phyloP scores from a whole-genome alignment of 1,140 invertebrate species.

The Epicauta chinensis region DNA sequence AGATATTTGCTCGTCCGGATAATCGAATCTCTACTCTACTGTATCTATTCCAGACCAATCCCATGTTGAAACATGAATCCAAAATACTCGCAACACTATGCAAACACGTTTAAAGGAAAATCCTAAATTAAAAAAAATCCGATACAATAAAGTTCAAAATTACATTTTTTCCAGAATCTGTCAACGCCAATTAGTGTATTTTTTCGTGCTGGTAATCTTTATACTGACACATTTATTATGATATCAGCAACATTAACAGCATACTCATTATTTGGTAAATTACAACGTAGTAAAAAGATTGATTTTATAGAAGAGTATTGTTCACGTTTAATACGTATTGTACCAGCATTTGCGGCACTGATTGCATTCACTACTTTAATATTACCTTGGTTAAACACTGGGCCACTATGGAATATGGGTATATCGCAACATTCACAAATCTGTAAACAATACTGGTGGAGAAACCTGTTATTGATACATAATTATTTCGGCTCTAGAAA shows the following conservation, averaged over 20 bases:
- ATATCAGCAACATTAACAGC: slow-evolving; percentile 64
- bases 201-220: slow-evolving; percentile 64
- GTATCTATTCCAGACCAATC: too few species aligned
- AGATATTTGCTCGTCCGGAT: too few species aligned
- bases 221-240: slow-evolving; percentile 73
- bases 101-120: too few species aligned
- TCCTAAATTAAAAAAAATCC: too few species aligned
- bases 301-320: slow-evolving; percentile 54
- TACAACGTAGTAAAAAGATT: slow-evolving; percentile 51
- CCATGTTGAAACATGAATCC: too few species aligned
- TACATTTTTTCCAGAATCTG: slow-evolving; percentile 50
- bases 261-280: slow-evolving; percentile 55
- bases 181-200: slow-evolving; percentile 64
- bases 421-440: slow-evolving; percentile 54
- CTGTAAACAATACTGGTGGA: slow-evolving; percentile 56
- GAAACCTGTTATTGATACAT: slow-evolving; percentile 55
- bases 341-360: slow-evolving; percentile 51
- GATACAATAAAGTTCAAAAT: neutral
- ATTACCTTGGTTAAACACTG: slow-evolving; percentile 51
- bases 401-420: slow-evolving; percentile 57
- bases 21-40: too few species aligned
- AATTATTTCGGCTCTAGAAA: slow-evolving; percentile 57
- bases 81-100: neutral
- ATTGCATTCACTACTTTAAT: slow-evolving; percentile 61
- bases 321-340: slow-evolving; percentile 53